Conservation (phyloP, 2,797 vertebrate genomes). For the Eospalax fontanierii region DNA sequence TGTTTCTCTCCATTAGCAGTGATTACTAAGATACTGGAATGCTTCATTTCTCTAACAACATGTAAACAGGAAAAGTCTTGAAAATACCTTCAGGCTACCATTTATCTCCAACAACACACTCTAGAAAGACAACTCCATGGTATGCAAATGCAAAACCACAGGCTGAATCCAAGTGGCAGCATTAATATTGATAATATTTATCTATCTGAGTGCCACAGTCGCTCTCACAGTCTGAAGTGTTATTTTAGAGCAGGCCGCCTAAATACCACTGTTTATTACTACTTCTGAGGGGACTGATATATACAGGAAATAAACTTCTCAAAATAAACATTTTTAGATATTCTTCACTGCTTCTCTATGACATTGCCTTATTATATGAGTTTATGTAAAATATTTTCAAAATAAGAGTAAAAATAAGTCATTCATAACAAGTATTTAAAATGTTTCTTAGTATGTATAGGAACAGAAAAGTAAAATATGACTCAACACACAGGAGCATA, state of each 20-base stretch:
- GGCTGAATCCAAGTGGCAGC: slow-evolving; percentile 18
- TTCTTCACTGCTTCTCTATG: slow-evolving; percentile 43
- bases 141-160: slow-evolving; percentile 52
- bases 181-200: slow-evolving; percentile 38
- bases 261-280: slow-evolving; percentile 74
- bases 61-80: slow-evolving; percentile 28
- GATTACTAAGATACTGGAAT: slow-evolving; percentile 43
- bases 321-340: slow-evolving; percentile 77
- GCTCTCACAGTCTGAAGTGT: slow-evolving; percentile 51
- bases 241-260: slow-evolving; percentile 73
- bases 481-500: slow-evolving; percentile 37
- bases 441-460: slow-evolving; percentile 71
- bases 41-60: slow-evolving; percentile 54
- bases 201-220: slow-evolving; percentile 60
- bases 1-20: not conserved
- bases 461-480: slow-evolving; percentile 71
- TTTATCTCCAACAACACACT: not conserved
- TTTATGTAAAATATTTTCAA: slow-evolving; percentile 58
- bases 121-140: not conserved
- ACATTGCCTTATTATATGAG: slow-evolving; percentile 76
- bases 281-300: slow-evolving; percentile 75
- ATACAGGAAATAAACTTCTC: slow-evolving; percentile 84
- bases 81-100: slow-evolving; percentile 50
- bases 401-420: slow-evolving; percentile 75
- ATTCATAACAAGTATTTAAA: slow-evolving; percentile 57